Percentiles rank a stretch among this genome's conserved stretches.
These are phyloP conservation scores for Zhengitettix transpicula DNA, from an alignment of 2,888 invertebrate genomes.

Conservation along the genomic window DNA sequence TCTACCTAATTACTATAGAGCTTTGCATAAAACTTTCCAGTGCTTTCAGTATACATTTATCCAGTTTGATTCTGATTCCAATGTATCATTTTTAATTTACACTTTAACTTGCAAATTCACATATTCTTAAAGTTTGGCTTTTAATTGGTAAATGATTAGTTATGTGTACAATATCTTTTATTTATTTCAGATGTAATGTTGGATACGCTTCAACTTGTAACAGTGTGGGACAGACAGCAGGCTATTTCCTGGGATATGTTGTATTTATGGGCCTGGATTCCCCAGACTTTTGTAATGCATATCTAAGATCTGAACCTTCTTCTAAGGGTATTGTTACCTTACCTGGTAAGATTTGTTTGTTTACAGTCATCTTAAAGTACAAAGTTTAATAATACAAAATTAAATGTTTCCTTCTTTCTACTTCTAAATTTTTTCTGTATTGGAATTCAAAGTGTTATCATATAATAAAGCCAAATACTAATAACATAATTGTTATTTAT, in stretches of 20 bases:
- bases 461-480: too few species aligned
- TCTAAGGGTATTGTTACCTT: constrained; percentile 55
- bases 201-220: constrained; percentile 99
- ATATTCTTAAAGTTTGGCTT: too few species aligned
- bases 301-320: constrained; percentile 55
- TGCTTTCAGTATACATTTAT: too few species aligned
- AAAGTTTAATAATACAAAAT: too few species aligned
- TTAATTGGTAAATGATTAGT: background rate
- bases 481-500: too few species aligned
- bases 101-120: too few species aligned
- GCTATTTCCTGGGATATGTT: constrained; percentile 92
- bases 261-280: constrained; percentile 93
- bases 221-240: constrained; percentile 94
- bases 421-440: background rate
- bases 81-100: too few species aligned
- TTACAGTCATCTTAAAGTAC: too few species aligned
- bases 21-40: too few species aligned
- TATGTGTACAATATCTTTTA: background rate
- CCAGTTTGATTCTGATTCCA: too few species aligned
- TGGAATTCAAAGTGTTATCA: background rate
- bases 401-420: background rate
- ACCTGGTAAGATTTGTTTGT: constrained; percentile 24
- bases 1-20: too few species aligned
- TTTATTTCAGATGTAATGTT: constrained; percentile 58
- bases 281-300: constrained; percentile 86